Evolutionary conservation across 2,888 invertebrate species (phyloP).

Genomic region (Melinaea menophilus): DNA sequence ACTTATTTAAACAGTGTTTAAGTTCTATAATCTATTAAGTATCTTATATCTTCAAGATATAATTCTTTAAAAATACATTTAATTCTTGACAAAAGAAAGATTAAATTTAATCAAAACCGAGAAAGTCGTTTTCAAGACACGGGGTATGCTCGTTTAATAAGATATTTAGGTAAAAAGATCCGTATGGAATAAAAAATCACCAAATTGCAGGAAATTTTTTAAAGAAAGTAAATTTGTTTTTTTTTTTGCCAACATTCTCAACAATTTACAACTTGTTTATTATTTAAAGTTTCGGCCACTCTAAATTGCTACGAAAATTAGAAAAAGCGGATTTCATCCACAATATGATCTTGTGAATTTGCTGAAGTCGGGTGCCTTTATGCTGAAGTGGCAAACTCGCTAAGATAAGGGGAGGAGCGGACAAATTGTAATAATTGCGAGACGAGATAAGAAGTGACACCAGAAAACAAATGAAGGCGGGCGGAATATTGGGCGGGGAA

Average conservation of each 20-base stretch:
- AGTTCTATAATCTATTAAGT: too few relatives aligned
- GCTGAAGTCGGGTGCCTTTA: constrained; percentile 71
- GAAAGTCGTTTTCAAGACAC: too few relatives aligned
- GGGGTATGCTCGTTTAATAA: too few relatives aligned
- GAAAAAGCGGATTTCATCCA: constrained; percentile 54
- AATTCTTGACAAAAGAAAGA: too few relatives aligned
- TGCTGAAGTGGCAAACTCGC: constrained; percentile 72
- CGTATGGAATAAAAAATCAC: constrained; percentile 37
- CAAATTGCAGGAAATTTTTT: constrained; percentile 59
- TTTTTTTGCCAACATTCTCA: constrained; percentile 59
- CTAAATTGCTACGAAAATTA: constrained; percentile 52
- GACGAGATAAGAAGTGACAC: constrained; percentile 77
- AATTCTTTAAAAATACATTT: too few relatives aligned
- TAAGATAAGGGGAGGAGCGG: constrained; percentile 76
- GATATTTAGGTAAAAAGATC: too few relatives aligned
- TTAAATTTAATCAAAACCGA: too few relatives aligned
- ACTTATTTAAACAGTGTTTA: too few relatives aligned
- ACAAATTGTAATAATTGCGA: constrained; percentile 78
- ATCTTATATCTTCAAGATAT: too few relatives aligned
- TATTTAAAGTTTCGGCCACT: constrained; percentile 68
- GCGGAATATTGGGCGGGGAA: constrained; percentile 44
- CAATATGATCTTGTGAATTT: constrained; percentile 72
- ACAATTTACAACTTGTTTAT: constrained; percentile 66
- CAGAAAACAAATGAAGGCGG: constrained; percentile 77
- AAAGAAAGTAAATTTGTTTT: constrained; percentile 48